These are phyloP conservation scores for Drosophila lacertosa DNA, from an alignment of 1,140 invertebrate species.

Conservation along the genomic window DNA sequence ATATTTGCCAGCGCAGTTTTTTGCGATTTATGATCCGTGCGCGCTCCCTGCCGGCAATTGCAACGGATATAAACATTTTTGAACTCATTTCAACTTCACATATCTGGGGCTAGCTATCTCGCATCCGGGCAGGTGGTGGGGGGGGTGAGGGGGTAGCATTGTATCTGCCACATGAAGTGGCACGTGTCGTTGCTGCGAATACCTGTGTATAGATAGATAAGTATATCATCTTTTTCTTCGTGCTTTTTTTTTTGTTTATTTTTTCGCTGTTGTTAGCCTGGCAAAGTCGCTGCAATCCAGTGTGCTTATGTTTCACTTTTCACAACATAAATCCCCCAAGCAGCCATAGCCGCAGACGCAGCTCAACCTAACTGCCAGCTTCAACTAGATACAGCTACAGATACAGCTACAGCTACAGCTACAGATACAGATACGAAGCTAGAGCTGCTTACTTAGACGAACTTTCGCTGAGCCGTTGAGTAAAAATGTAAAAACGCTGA, in stretches of 20 bases:
- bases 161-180: slow-evolving; percentile 71
- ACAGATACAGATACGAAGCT: slow-evolving; percentile 28
- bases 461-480: slow-evolving; percentile 35
- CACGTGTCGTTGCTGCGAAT: slow-evolving; percentile 64
- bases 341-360: slow-evolving; percentile 58
- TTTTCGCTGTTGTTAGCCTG: slow-evolving; percentile 38
- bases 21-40: slow-evolving; percentile 70
- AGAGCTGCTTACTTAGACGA: slow-evolving; percentile 37
- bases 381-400: too few species aligned
- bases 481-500: slow-evolving; percentile 56
- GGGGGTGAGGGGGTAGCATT: slow-evolving; percentile 23
- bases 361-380: slow-evolving; percentile 35
- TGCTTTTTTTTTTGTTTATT: slow-evolving; percentile 32
- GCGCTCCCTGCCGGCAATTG: slow-evolving; percentile 67
- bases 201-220: slow-evolving; percentile 10
- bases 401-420: slow-evolving; percentile 21
- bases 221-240: slow-evolving; percentile 19
- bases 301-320: slow-evolving; percentile 79
- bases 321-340: slow-evolving; percentile 78
- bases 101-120: slow-evolving; percentile 27
- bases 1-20: slow-evolving; percentile 67
- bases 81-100: slow-evolving; percentile 74
- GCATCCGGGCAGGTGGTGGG: background rate
- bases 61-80: slow-evolving; percentile 80
- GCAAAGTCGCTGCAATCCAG: slow-evolving; percentile 70